Evolutionary conservation across 2,888 invertebrate genomes (phyloP).

Genomic region (Hypomecis atomaria): DNA sequence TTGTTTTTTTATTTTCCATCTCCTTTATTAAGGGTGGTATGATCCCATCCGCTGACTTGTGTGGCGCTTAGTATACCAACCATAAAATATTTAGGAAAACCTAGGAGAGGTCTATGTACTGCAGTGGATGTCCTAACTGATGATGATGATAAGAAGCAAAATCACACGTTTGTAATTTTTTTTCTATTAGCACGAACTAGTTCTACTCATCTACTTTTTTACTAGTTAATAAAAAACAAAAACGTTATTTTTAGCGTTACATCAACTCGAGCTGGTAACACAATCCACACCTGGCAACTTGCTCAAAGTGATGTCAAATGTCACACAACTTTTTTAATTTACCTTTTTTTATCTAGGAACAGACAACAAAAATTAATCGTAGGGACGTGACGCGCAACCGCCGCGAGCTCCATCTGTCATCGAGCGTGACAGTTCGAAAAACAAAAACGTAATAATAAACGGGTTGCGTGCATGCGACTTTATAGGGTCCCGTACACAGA

Average conservation of each 20-base stretch:
- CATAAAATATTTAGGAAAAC: too few relatives aligned
- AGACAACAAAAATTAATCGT: slow-evolving; percentile 43
- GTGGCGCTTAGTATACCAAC: too few relatives aligned
- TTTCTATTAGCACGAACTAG: too few relatives aligned
- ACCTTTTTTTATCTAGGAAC: slow-evolving; percentile 21
- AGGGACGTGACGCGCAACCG: slow-evolving; percentile 39
- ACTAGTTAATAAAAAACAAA: neutral
- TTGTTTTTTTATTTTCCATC: too few relatives aligned
- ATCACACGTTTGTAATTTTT: too few relatives aligned
- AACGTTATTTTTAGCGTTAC: neutral
- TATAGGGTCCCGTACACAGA: slow-evolving; percentile 31
- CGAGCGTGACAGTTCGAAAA: slow-evolving; percentile 47
- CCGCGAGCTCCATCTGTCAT: slow-evolving; percentile 50
- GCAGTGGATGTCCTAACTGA: too few relatives aligned
- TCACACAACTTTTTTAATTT: slow-evolving; percentile 36
- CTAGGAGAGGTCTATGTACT: too few relatives aligned
- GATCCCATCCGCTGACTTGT: too few relatives aligned
- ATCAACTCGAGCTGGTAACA: neutral
- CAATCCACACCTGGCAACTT: slow-evolving; percentile 33
- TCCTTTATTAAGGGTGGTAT: too few relatives aligned
- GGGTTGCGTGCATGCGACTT: slow-evolving; percentile 34
- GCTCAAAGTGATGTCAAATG: slow-evolving; percentile 34
- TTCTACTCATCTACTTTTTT: too few relatives aligned
- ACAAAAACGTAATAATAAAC: slow-evolving; percentile 43
- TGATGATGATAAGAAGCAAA: too few relatives aligned